These are phyloP conservation scores for Neogale vison DNA, from an alignment of 2,113 vertebrate genomes.

Conservation along the genomic window DNA sequence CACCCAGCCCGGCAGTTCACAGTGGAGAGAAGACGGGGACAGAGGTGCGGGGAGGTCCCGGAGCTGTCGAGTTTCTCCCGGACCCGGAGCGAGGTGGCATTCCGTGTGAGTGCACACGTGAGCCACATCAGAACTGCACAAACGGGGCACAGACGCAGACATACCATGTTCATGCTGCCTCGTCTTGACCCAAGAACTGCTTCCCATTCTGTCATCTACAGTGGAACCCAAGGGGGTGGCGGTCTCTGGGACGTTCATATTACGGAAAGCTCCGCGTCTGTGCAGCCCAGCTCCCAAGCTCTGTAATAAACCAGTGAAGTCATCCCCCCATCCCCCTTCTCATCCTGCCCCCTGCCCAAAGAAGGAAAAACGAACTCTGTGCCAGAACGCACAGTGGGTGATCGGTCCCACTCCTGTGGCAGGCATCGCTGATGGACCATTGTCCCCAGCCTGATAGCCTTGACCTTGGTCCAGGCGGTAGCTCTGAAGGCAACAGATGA, in stretches of 20 bases:
- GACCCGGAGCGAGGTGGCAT: not conserved
- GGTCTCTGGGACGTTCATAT: not conserved
- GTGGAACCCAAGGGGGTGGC: not conserved
- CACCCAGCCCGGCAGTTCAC: not conserved
- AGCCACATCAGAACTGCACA: not conserved
- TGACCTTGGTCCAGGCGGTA: not conserved
- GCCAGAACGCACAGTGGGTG: not conserved
- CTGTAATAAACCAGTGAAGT: not conserved
- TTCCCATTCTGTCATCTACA: not conserved
- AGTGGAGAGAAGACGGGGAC: not conserved
- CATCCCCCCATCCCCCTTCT: not conserved
- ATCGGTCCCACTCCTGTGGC: not conserved
- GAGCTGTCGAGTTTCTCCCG: not conserved
- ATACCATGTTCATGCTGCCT: not conserved
- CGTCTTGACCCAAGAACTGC: not conserved
- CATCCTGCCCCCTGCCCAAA: not conserved
- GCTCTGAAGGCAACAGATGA: not conserved
- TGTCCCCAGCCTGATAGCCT: not conserved
- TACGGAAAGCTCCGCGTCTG: not conserved
- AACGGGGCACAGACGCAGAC: not conserved
- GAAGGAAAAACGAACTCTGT: not conserved
- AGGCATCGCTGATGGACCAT: not conserved
- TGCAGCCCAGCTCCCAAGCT: not conserved
- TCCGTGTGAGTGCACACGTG: accelerated
- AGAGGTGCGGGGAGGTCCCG: not conserved